These are phyloP conservation scores for Ceyx melanurus DNA, from an alignment of 2,113 vertebrate species.

Conservation along the genomic window DNA sequence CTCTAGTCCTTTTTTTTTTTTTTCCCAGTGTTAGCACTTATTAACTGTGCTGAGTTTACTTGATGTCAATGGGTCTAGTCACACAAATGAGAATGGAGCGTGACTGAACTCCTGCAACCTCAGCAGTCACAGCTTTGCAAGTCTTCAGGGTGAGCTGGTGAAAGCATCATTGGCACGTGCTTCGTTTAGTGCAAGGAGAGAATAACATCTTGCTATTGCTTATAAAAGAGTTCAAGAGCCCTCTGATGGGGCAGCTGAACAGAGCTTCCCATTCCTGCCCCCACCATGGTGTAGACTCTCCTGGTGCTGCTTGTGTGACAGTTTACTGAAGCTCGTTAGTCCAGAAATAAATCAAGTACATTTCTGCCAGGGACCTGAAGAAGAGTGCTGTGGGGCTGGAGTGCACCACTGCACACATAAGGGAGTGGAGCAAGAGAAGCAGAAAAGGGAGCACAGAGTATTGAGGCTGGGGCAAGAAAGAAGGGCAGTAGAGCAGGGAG, in stretches of 20 bases:
- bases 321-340: background rate
- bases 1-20: background rate
- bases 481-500: background rate
- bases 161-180: background rate
- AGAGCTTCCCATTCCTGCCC: background rate
- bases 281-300: accelerated
- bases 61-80: background rate
- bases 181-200: background rate
- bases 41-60: background rate
- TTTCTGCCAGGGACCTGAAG: background rate
- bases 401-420: background rate
- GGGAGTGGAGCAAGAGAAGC: background rate
- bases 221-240: background rate
- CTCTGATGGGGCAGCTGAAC: background rate
- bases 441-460: background rate
- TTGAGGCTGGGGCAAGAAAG: background rate
- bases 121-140: background rate
- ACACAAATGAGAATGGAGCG: background rate
- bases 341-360: background rate
- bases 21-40: background rate
- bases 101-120: background rate
- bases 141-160: background rate
- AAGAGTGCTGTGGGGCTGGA: background rate
- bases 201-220: background rate
- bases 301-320: background rate